Percentiles rank a stretch among this genome's conserved stretches.
Evolutionary conservation across 1,140 invertebrate species (phyloP).

Genomic region (Brachionus asplanchnoidis): DNA sequence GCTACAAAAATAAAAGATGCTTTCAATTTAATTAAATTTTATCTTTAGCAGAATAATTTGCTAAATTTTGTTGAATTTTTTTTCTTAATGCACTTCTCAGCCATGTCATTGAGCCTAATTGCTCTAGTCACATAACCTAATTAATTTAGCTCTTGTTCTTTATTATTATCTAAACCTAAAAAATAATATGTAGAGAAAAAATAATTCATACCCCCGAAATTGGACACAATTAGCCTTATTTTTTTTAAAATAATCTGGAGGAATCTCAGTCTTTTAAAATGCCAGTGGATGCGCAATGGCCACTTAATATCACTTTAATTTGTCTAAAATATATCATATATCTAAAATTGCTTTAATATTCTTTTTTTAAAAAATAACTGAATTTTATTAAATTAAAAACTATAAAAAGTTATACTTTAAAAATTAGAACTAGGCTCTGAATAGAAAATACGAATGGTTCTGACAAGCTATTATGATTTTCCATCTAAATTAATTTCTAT

Average conservation of each 20-base stretch:
- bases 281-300: not conserved
- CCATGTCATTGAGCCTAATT: not conserved
- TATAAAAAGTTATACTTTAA: too few relatives aligned
- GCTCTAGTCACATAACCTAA: not conserved
- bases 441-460: too few relatives aligned
- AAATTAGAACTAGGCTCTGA: too few relatives aligned
- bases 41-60: not conserved
- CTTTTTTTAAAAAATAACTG: too few relatives aligned
- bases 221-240: not conserved
- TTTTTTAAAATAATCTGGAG: not conserved
- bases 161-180: not conserved
- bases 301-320: not conserved
- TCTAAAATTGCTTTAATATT: too few relatives aligned
- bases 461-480: too few relatives aligned
- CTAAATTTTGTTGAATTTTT: not conserved
- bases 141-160: not conserved
- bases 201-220: not conserved
- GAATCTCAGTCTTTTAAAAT: not conserved
- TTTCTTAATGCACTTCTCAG: not conserved
- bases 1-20: not conserved
- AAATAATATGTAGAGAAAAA: not conserved
- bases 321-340: not conserved
- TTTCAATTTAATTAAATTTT: slow-evolving; percentile 28
- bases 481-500: too few relatives aligned
- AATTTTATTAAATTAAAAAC: too few relatives aligned